Base-by-base conservation (phyloP, 2,888 invertebrate species). In the Leptopilina myrica region DNA sequence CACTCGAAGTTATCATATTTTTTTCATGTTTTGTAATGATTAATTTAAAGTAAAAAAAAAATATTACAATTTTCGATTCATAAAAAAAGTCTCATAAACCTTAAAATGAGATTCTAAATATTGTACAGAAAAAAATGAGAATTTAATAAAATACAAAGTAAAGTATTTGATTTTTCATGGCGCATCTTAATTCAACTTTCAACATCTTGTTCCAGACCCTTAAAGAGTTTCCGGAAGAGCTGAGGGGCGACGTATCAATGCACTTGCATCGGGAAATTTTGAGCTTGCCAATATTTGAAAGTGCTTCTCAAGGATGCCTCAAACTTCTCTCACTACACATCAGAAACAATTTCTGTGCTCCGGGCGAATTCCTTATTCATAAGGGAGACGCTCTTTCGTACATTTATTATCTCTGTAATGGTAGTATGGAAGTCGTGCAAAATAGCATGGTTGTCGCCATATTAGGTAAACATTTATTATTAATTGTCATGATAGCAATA, bases 361-460 rank as follows among this genome's bases (percentile, higher is more conserved):
- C 98, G 5, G 98, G 98, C 79, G 98, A 98, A 91, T 98, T 96
- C 91, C 94, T 98, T 69, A 96, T 98, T 65, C 98, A 98, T 92
- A 97, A 96, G 93, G 98, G 98, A 64, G 98, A 98, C 89, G 98
- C 98, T 7, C 94, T 98, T 46, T 96, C 96, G 81, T 97, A 97
- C 90, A 97, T 98, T 88, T 98, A 98, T 92, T 98, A 98, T 92
- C 95, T 98, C 84, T 98, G 98, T 93, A 98, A 98, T 90, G 98
- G 98, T 7, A 98, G 98, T 46, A 98, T 98, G 98, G 98, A 98
- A 92, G 98, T 98, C 66, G 96, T 98, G 88, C 98, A 98, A 92
- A 96, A 98, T 88, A 96, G 96, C 83, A 98, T 98, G 97, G 98
- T 98, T 77, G 98, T 98, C 26, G 98, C 98, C 80, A 98, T 99